A percentile compares a stretch with the other conserved stretches of the same genome.
Conservation (phyloP, 2,888 invertebrate species). For the Notocelia uddmanniana region DNA sequence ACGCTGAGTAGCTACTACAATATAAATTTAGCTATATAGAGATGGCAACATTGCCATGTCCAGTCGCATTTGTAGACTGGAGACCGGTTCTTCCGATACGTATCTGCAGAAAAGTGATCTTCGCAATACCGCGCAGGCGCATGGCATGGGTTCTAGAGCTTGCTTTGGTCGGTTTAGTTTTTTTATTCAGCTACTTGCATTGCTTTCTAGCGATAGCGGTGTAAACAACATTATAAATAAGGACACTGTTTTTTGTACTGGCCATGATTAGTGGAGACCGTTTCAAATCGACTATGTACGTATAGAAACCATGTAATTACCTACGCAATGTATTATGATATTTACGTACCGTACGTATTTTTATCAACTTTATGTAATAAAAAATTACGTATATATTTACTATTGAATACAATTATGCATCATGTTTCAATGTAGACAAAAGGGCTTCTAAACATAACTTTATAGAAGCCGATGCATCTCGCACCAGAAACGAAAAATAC, state of each 20-base stretch:
- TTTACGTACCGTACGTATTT: too few species aligned
- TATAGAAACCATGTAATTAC: background rate
- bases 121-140: conserved; percentile 50
- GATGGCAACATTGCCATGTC: conserved; percentile 17
- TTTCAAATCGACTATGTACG: conserved; percentile 1
- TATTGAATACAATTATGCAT: too few species aligned
- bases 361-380: too few species aligned
- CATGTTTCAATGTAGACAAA: too few species aligned
- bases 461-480: too few species aligned
- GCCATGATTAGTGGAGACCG: conserved; percentile 18
- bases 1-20: background rate
- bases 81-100: conserved; percentile 67
- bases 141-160: conserved; percentile 54
- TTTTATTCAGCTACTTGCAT: conserved; percentile 47
- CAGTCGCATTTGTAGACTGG: conserved; percentile 55
- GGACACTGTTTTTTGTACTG: conserved; percentile 11
- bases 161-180: conserved; percentile 52
- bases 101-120: conserved; percentile 72
- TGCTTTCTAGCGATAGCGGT: conserved; percentile 40
- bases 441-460: too few species aligned
- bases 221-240: conserved; percentile 40
- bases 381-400: too few species aligned
- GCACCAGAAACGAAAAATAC: too few species aligned
- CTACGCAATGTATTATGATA: too few species aligned
- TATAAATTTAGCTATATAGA: background rate